phyloP scores from a whole-genome alignment of 2,113 vertebrate species.

The Erpornis zantholeuca region DNA sequence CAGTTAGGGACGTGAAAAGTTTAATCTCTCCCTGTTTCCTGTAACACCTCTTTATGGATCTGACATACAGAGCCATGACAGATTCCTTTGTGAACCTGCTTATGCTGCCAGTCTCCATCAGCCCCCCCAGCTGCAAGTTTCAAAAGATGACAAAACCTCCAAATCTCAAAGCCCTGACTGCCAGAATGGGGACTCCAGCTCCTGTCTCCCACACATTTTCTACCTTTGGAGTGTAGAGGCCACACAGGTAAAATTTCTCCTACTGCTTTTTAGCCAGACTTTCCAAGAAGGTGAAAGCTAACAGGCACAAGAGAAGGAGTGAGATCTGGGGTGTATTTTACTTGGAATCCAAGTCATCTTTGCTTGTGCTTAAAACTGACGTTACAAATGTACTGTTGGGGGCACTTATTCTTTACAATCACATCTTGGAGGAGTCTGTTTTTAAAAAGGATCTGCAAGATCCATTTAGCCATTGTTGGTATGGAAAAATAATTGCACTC shows the following conservation, averaged over 20 bases:
- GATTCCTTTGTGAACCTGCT: neutral
- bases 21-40: neutral
- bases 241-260: neutral
- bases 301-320: neutral
- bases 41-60: neutral
- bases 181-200: neutral
- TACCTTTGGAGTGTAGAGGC: neutral
- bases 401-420: neutral
- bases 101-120: neutral
- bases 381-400: neutral
- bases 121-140: neutral
- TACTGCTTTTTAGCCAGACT: neutral
- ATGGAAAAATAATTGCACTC: neutral
- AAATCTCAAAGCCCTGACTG: neutral
- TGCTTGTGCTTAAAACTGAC: neutral
- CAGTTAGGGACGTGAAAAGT: neutral
- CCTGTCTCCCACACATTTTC: neutral
- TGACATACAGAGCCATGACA: fast-evolving
- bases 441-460: neutral
- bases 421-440: neutral
- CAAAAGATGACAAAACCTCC: neutral
- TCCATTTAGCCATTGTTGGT: neutral
- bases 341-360: neutral
- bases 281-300: neutral
- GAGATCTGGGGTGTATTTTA: neutral